Evolutionary conservation across 2,113 vertebrate species (phyloP).

Genomic region (Leptocoma aspasia): DNA sequence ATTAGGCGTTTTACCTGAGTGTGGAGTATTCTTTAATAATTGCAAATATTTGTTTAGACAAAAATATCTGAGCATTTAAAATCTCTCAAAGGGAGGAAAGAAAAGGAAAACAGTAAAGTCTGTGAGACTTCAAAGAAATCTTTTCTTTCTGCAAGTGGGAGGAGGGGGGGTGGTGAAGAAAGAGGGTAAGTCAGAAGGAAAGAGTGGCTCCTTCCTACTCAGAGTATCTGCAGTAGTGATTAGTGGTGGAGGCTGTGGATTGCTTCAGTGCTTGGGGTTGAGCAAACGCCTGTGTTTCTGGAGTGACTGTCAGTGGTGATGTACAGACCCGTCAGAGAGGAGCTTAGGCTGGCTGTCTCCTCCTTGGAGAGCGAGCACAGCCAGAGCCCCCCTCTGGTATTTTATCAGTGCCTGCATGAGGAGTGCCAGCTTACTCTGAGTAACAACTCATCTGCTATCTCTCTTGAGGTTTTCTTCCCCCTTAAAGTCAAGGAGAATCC

Average conservation of each 20-base stretch:
- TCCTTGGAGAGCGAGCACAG: background rate
- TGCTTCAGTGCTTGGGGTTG: background rate
- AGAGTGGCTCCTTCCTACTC: background rate
- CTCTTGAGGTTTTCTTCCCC: background rate
- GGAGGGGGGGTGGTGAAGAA: fast-evolving
- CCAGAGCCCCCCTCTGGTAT: background rate
- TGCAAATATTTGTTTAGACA: background rate
- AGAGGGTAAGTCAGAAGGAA: background rate
- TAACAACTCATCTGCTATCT: constrained; percentile 40
- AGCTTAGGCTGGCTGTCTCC: background rate
- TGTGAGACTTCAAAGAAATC: background rate
- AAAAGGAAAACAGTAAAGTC: background rate
- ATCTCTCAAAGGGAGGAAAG: background rate
- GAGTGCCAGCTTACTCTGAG: constrained; percentile 25
- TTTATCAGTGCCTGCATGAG: constrained; percentile 59
- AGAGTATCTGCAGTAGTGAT: background rate
- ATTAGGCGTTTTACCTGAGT: background rate
- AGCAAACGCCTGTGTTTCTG: background rate
- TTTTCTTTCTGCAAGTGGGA: background rate
- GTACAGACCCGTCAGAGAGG: background rate
- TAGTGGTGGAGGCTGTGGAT: background rate
- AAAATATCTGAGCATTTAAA: background rate
- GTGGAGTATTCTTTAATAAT: background rate
- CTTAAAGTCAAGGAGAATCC: constrained; percentile 26
- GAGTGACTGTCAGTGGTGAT: constrained; percentile 16